A percentile compares a stretch with the other conserved stretches of the same genome.
Evolutionary conservation across 37 sponge, comb jelly and placozoan species (phyloP).

Genomic region (Oopsacas minuta): DNA sequence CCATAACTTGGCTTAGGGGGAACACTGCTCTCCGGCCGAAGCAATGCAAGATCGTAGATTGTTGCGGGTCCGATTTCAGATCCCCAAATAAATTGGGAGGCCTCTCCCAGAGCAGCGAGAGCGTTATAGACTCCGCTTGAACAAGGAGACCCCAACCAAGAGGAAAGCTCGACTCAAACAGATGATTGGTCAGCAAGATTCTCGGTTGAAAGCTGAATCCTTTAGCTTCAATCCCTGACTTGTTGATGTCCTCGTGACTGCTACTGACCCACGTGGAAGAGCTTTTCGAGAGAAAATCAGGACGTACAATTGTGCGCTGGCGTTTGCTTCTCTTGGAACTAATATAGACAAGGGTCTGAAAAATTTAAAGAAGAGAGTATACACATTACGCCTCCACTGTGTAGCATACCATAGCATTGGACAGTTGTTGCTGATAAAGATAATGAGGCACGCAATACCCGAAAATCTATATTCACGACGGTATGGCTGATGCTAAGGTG

Average conservation of each 20-base stretch:
- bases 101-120: background rate
- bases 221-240: background rate
- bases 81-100: background rate
- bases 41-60: background rate
- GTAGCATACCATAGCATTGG: background rate
- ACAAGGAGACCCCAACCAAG: background rate
- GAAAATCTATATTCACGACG: background rate
- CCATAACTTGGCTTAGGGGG: too few species aligned
- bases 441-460: background rate
- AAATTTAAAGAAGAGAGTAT: background rate
- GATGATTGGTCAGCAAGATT: background rate
- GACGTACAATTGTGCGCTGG: background rate
- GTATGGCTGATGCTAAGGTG: background rate
- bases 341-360: background rate
- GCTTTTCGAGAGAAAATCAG: background rate
- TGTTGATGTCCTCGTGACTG: background rate
- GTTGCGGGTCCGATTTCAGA: background rate
- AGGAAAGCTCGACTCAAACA: background rate
- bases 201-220: background rate
- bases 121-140: background rate
- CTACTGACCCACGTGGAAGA: background rate
- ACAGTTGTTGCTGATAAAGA: background rate
- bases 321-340: background rate
- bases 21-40: too few species aligned
- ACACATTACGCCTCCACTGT: background rate